A percentile compares a stretch with the other conserved stretches of the same genome.
Conservation (phyloP, 2,113 vertebrate genomes). For the Sus scrofa region DNA sequence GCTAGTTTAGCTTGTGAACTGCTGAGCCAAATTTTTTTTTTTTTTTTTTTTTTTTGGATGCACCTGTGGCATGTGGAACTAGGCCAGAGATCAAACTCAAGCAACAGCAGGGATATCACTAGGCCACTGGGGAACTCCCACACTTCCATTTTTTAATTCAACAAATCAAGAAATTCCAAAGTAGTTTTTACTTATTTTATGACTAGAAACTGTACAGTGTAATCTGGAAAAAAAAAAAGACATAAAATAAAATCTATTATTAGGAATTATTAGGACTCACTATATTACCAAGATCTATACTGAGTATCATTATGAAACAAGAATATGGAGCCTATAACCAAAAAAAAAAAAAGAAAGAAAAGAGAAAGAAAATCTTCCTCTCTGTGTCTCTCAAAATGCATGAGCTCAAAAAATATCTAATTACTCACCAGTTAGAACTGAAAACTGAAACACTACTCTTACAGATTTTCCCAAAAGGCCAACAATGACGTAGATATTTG, state of each 20-base stretch:
- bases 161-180: neutral
- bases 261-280: neutral
- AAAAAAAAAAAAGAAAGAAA: neutral
- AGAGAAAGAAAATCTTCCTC: neutral
- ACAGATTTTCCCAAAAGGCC: neutral
- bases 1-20: too few species aligned
- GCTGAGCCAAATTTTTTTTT: too few species aligned
- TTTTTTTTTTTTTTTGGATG: too few species aligned
- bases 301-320: neutral
- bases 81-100: too few species aligned
- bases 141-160: neutral
- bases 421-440: neutral
- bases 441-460: neutral
- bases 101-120: too few species aligned
- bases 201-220: neutral
- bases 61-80: too few species aligned
- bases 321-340: neutral
- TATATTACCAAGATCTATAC: neutral
- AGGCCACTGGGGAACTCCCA: too few species aligned
- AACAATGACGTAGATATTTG: neutral
- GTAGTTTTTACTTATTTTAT: conserved; percentile 15
- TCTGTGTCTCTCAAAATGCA: neutral
- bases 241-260: neutral
- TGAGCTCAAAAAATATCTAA: neutral
- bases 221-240: conserved; percentile 33